Evolutionary conservation across 2,888 invertebrate genomes (phyloP).

Genomic region (Gari tellinella): DNA sequence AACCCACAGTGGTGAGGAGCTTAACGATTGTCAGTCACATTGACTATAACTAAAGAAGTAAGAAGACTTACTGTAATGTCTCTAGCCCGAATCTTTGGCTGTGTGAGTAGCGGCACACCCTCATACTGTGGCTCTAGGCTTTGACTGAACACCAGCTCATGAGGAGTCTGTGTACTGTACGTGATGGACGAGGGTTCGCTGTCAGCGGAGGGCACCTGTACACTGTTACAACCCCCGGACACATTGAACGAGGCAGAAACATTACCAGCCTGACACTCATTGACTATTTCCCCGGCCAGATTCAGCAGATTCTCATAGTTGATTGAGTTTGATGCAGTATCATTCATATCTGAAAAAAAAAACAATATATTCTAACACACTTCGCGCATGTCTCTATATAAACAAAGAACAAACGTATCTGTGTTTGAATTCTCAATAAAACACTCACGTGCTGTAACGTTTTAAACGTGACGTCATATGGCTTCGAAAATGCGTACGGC

Average conservation of each 20-base stretch:
- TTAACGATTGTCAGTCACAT: no score
- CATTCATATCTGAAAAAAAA: conserved; percentile 29
- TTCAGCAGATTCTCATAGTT: conserved; percentile 30
- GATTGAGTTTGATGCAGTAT: conserved; percentile 28
- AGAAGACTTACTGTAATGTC: conserved; percentile 29
- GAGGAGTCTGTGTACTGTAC: conserved; percentile 31
- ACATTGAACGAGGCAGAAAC: conserved; percentile 28
- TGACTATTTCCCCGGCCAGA: conserved; percentile 47
- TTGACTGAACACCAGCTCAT: conserved; percentile 30
- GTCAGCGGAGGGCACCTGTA: conserved; percentile 24
- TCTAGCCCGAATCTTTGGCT: conserved; percentile 36
- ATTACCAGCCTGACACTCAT: conserved; percentile 57
- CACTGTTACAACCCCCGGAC: conserved; percentile 36
- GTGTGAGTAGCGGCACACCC: conserved; percentile 25
- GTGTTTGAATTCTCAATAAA: no score
- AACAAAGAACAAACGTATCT: no score
- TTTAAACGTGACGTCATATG: no score
- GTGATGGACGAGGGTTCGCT: neutral
- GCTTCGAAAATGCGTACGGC: no score
- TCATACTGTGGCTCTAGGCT: conserved; percentile 30
- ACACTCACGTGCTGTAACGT: no score
- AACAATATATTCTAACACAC: no score
- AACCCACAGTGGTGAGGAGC: no score
- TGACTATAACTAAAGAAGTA: no score
- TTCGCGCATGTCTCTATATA: no score